phyloP scores from a whole-genome alignment of 2,888 invertebrate species.

The Anarsia innoxiella region DNA sequence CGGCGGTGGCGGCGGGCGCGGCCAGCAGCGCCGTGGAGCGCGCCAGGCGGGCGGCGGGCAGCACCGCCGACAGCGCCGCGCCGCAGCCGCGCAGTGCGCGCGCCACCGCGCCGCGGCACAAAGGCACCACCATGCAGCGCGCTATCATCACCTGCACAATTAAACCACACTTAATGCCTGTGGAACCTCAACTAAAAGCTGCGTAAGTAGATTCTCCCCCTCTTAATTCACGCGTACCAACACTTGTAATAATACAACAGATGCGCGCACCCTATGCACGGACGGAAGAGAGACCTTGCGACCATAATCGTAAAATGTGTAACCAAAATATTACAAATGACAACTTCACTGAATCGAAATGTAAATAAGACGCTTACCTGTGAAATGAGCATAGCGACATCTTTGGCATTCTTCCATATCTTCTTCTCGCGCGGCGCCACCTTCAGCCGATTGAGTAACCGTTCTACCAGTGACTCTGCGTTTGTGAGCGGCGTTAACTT shows the following conservation, averaged over 20 bases:
- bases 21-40: slow-evolving; percentile 45
- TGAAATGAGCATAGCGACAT: slow-evolving; percentile 60
- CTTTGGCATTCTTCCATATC: slow-evolving; percentile 64
- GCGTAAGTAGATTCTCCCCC: not conserved
- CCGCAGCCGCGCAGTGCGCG: slow-evolving; percentile 44
- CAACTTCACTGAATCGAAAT: too few species aligned
- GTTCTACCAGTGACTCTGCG: slow-evolving; percentile 49
- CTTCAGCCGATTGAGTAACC: slow-evolving; percentile 49
- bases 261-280: too few species aligned
- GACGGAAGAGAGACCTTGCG: too few species aligned
- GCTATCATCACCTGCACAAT: slow-evolving; percentile 52
- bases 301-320: too few species aligned
- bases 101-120: slow-evolving; percentile 33
- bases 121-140: slow-evolving; percentile 57
- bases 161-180: not conserved
- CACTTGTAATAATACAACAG: too few species aligned
- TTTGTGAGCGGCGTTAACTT: slow-evolving; percentile 49
- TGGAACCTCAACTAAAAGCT: not conserved
- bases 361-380: too few species aligned
- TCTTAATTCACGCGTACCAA: not conserved
- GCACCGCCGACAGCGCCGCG: slow-evolving; percentile 38
- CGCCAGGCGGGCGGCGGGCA: slow-evolving; percentile 32
- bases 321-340: too few species aligned
- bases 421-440: slow-evolving; percentile 55
- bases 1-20: slow-evolving; percentile 76